Conservation (phyloP, 2,797 vertebrate genomes). For the Manis javanica region DNA sequence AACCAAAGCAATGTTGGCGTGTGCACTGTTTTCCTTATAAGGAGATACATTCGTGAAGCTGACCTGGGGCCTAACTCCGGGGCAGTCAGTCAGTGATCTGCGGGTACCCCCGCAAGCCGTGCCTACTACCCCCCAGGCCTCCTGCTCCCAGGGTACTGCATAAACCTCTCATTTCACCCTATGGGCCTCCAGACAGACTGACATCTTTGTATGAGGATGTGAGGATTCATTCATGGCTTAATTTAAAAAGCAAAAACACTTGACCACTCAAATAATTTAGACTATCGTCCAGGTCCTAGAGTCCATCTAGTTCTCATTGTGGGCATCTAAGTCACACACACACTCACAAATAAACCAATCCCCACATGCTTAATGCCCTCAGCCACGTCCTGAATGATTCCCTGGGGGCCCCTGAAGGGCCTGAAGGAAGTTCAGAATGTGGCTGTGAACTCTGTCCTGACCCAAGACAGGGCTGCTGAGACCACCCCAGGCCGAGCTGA, state of each 20-base stretch:
- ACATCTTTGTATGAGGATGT: neutral
- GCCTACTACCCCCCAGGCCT: neutral
- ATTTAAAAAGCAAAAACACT: conserved; percentile 42
- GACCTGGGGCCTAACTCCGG: neutral
- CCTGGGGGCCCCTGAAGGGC: neutral
- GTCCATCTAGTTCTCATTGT: neutral
- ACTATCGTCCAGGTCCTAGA: neutral
- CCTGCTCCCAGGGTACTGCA: neutral
- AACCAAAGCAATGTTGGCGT: neutral
- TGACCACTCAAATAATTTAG: conserved; percentile 4
- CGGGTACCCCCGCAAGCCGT: neutral
- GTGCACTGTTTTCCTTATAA: neutral
- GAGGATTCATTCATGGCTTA: neutral
- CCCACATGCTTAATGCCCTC: neutral
- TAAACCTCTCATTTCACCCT: neutral
- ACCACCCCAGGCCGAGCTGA: neutral
- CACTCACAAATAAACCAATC: neutral
- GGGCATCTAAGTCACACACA: neutral
- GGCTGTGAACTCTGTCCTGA: neutral
- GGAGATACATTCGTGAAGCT: neutral
- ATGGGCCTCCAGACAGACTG: neutral
- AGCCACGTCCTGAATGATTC: neutral
- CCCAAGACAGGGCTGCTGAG: neutral
- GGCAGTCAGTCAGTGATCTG: neutral
- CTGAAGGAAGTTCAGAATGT: neutral